Evolutionary conservation across 2,797 vertebrate species (phyloP), one percentile per base, ranked within the genome.

Genomic region (Vireo griseus): DNA sequence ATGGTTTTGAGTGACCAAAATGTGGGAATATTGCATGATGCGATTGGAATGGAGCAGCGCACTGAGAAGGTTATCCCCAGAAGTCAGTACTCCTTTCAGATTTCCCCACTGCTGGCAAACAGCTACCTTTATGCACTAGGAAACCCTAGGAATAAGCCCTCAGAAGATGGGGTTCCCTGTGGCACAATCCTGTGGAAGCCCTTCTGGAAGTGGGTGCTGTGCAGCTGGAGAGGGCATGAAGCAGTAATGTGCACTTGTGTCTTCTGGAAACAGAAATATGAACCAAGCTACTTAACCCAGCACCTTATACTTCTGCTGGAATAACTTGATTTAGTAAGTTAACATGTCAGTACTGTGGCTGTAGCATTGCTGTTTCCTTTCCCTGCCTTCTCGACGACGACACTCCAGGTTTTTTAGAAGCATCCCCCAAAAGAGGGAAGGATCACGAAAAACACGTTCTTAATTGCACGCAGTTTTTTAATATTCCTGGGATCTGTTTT

Each of bases 401-500:
- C 42, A 10, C 58, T 81, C n/a, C 66, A 75, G 54, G 79, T 55
- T 40, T 87, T 94, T 92, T 50, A 35, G 58, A 90, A 92, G 22
- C 48, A 7, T 33, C 35, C 58, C 66, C 20, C 12, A 65, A 94
- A 92, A 59, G 86, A 54, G 12, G 50, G 57, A 26, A 79, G 13
- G 74, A 86, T 78, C 63, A 25, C 1, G 31, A 88, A 83, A 92
- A 94, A 20, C 48, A 44, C 3, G 16, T 57, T 48, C n/a, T 85
- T 95, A 76, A 19, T 88, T 86, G 91, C 94, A 6, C 0, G 4
- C 52, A 47, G 88, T 65, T 95, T 35, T 94, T 95, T 92, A 75
- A 63, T 96, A 91, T 96, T 97, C 97, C 95, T 97, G 35, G 88
- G 95, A 86, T 90, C 73, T 61, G 81, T 88, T 95, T 96, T 96